A percentile compares a stretch with the other conserved stretches of the same genome.
phyloP scores from a whole-genome alignment of 2,888 invertebrate genomes.

The Didymodactylos carnosus region DNA sequence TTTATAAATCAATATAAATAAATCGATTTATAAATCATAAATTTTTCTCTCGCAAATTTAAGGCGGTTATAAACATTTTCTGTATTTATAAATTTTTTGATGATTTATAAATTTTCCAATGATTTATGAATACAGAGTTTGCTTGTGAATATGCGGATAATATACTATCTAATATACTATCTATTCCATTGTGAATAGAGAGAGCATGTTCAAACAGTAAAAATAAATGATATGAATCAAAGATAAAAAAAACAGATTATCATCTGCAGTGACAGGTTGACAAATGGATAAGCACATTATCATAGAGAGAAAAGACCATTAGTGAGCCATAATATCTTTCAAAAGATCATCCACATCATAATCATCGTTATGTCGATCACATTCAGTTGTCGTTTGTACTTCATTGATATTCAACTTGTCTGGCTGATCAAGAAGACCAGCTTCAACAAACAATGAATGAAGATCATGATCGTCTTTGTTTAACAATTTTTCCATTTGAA shows the following conservation, averaged over 20 bases:
- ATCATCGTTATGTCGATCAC: neutral
- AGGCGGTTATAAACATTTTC: too few relatives aligned
- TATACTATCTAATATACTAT: too few relatives aligned
- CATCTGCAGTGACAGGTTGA: neutral
- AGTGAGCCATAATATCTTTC: neutral
- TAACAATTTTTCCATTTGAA: neutral
- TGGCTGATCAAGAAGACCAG: neutral
- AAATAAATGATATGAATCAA: neutral
- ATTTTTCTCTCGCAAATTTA: neutral
- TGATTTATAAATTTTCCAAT: neutral
- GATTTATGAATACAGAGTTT: neutral
- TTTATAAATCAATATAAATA: too few relatives aligned
- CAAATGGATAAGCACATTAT: neutral
- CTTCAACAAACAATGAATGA: neutral
- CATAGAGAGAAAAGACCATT: neutral
- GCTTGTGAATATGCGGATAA: too few relatives aligned
- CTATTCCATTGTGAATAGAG: too few relatives aligned
- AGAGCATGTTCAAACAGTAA: neutral
- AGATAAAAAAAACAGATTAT: neutral
- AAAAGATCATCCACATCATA: neutral
- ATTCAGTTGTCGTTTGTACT: neutral
- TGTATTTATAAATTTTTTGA: neutral
- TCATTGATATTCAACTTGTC: neutral
- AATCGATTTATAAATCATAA: neutral
- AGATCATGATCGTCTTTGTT: neutral